Conservation (phyloP, 2,113 vertebrate species). For the Gymnobelideus leadbeateri region DNA sequence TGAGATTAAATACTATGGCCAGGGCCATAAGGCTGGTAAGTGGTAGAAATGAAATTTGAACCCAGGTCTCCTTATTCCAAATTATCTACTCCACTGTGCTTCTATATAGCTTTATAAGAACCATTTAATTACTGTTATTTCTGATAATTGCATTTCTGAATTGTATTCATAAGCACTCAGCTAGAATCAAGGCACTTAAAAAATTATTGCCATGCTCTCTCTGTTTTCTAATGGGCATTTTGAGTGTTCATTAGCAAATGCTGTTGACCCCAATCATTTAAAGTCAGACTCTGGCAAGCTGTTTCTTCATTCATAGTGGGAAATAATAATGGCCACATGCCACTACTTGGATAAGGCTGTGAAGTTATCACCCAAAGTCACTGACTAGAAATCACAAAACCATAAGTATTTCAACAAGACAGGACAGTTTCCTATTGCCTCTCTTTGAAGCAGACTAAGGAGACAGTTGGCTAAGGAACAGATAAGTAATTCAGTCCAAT, state of each 20-base stretch:
- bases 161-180: constrained; percentile 53
- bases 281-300: constrained; percentile 12
- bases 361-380: constrained; percentile 18
- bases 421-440: neutral
- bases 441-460: neutral
- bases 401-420: constrained; percentile 20
- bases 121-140: constrained; percentile 55
- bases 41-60: neutral
- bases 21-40: neutral
- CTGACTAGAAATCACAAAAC: constrained; percentile 36
- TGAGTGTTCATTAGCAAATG: constrained; percentile 60
- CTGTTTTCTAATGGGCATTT: constrained; percentile 29
- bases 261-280: constrained; percentile 46
- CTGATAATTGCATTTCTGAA: constrained; percentile 31
- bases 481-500: neutral
- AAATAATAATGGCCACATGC: constrained; percentile 21
- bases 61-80: neutral
- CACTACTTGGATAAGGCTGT: constrained; percentile 13
- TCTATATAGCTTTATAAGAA: neutral
- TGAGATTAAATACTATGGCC: neutral
- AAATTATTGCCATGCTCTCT: constrained; percentile 40
- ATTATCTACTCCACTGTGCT: constrained; percentile 52
- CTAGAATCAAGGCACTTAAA: constrained; percentile 55
- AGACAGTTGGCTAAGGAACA: neutral
- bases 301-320: constrained; percentile 45